These are phyloP conservation scores for Amphipyra tragopoginis DNA, from an alignment of 2,888 invertebrate species.

Conservation along the genomic window DNA sequence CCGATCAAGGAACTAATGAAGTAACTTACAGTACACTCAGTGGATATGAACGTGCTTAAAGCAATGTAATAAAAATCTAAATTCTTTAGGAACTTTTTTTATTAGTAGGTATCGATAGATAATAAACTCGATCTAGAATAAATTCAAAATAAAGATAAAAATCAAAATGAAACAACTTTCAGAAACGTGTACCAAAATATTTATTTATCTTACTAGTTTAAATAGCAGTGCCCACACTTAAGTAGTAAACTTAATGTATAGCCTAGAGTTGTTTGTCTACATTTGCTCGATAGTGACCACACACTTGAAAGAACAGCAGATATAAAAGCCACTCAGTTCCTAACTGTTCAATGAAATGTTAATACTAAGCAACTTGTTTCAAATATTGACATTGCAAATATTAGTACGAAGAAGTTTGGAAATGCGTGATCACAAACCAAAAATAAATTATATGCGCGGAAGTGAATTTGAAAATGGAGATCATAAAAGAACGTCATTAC, in stretches of 20 bases:
- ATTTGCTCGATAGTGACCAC: conserved; percentile 54
- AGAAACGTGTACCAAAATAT: conserved; percentile 26
- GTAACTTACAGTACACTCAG: not conserved
- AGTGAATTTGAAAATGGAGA: conserved; percentile 34
- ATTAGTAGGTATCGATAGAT: not conserved
- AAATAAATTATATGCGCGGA: conserved; percentile 25
- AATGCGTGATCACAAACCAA: conserved; percentile 11
- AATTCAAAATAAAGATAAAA: conserved; percentile 4
- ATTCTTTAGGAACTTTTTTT: not conserved
- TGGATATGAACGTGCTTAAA: not conserved
- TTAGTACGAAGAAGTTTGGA: conserved; percentile 20
- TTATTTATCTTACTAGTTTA: conserved; percentile 34
- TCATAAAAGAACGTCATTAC: conserved; percentile 14
- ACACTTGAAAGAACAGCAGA: conserved; percentile 46
- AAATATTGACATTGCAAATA: conserved; percentile 55
- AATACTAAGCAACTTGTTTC: conserved; percentile 43
- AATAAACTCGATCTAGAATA: conserved; percentile 11
- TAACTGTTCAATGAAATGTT: conserved; percentile 55
- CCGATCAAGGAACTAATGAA: conserved; percentile 1
- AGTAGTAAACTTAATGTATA: conserved; percentile 41
- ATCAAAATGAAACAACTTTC: conserved; percentile 24
- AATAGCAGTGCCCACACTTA: conserved; percentile 35
- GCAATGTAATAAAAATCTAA: too few relatives aligned
- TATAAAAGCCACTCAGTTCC: conserved; percentile 47
- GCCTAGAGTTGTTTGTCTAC: conserved; percentile 49